Evolutionary conservation across 2,113 vertebrate species (phyloP).

Genomic region (Sphyrna mokarran): DNA sequence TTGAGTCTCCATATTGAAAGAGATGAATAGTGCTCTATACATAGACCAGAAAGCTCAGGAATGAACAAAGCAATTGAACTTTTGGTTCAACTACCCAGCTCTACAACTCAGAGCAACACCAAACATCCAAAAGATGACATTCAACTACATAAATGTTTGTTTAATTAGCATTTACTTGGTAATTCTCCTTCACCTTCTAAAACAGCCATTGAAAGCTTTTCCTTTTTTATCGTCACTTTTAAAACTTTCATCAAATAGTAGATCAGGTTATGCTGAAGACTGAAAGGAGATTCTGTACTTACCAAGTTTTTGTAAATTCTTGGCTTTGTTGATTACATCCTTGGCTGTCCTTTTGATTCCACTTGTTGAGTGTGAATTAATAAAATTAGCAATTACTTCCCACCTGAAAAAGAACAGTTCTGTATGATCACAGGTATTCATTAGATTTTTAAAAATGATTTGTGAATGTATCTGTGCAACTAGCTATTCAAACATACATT

Average conservation of each 20-base stretch:
- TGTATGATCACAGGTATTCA: neutral
- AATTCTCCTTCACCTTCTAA: neutral
- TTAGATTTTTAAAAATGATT: neutral
- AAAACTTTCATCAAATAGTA: neutral
- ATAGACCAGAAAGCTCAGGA: neutral
- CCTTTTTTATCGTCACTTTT: neutral
- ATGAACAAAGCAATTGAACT: neutral
- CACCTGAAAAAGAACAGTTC: slow-evolving; percentile 60
- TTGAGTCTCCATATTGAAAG: neutral
- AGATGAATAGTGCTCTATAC: neutral
- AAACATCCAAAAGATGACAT: neutral
- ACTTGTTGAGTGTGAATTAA: slow-evolving; percentile 88
- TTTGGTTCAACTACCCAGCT: too few relatives aligned
- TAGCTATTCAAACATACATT: neutral
- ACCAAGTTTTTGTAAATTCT: slow-evolving; percentile 95
- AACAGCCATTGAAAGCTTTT: neutral
- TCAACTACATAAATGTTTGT: neutral
- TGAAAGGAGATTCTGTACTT: slow-evolving; percentile 41
- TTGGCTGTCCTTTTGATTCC: slow-evolving; percentile 86
- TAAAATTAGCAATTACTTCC: slow-evolving; percentile 98
- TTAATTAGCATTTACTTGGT: neutral
- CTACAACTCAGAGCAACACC: neutral
- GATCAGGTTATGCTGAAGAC: neutral
- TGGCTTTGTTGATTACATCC: slow-evolving; percentile 95
- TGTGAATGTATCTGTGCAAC: neutral